Percentiles rank a stretch among this genome's conserved stretches.
Evolutionary conservation across 2,797 vertebrate genomes (phyloP).

Genomic region (Basileuterus tristriatus): DNA sequence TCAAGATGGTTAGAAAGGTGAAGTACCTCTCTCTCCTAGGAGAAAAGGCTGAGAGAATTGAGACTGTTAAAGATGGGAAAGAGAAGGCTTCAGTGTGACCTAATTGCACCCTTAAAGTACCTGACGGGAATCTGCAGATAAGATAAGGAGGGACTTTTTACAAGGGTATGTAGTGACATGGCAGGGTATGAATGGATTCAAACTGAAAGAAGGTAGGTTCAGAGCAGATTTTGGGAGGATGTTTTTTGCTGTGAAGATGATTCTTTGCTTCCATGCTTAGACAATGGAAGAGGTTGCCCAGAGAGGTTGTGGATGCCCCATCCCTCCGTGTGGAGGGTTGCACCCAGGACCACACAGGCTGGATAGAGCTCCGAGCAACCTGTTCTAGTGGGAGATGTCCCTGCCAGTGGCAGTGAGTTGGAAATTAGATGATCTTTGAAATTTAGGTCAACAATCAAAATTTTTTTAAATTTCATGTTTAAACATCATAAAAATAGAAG

Average conservation of each 20-base stretch:
- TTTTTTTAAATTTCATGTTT: background rate
- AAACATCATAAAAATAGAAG: background rate
- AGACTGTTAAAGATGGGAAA: background rate
- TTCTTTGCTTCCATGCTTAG: too few relatives aligned
- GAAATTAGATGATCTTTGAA: background rate
- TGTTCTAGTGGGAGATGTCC: background rate
- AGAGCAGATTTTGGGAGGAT: background rate
- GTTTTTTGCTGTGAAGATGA: background rate
- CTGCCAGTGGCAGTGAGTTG: fast-evolving
- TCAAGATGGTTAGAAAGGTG: background rate
- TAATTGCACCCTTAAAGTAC: background rate
- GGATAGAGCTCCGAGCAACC: background rate
- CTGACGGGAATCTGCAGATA: background rate
- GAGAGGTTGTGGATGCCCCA: background rate
- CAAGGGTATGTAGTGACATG: background rate
- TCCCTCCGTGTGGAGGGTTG: background rate
- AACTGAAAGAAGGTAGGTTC: background rate
- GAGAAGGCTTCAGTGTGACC: background rate
- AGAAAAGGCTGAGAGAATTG: background rate
- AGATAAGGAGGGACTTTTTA: background rate
- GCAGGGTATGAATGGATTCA: background rate
- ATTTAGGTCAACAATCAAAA: background rate
- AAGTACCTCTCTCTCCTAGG: background rate
- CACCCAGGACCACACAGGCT: background rate
- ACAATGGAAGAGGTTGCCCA: background rate